Conservation (phyloP, 2,888 invertebrate species). For the Allygus modestus region DNA sequence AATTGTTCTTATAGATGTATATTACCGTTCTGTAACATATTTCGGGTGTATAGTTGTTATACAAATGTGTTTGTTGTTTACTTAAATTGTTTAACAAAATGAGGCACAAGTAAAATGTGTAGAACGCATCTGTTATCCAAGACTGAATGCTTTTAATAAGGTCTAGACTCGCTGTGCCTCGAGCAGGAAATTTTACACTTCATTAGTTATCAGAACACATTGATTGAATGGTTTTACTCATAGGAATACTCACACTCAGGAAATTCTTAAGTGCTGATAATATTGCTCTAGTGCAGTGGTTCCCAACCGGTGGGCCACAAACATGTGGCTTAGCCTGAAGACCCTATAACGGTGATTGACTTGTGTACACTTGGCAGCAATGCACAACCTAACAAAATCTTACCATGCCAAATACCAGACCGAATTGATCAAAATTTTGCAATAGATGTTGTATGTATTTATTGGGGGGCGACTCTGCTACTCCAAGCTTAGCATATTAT, state of each 20-base stretch:
- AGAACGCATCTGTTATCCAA: background rate
- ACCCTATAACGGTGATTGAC: too few relatives aligned
- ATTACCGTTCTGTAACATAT: slow-evolving; percentile 19
- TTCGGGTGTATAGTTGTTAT: slow-evolving; percentile 36
- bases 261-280: background rate
- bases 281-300: background rate
- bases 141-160: slow-evolving; percentile 9
- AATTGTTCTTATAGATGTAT: slow-evolving; percentile 27
- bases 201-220: background rate
- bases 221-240: background rate
- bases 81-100: background rate
- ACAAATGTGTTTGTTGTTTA: slow-evolving; percentile 31
- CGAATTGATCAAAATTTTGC: too few relatives aligned
- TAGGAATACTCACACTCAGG: background rate
- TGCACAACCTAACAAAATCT: too few relatives aligned
- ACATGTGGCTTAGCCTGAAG: too few relatives aligned
- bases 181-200: background rate
- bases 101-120: slow-evolving; percentile 28
- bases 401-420: too few relatives aligned
- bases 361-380: too few relatives aligned
- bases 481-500: too few relatives aligned
- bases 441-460: too few relatives aligned
- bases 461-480: too few relatives aligned
- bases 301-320: background rate
- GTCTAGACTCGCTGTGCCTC: slow-evolving; percentile 21